A percentile compares a stretch with the other conserved stretches of the same genome.
Conservation (phyloP, 2,113 vertebrate species). For the Hydropotes inermis region DNA sequence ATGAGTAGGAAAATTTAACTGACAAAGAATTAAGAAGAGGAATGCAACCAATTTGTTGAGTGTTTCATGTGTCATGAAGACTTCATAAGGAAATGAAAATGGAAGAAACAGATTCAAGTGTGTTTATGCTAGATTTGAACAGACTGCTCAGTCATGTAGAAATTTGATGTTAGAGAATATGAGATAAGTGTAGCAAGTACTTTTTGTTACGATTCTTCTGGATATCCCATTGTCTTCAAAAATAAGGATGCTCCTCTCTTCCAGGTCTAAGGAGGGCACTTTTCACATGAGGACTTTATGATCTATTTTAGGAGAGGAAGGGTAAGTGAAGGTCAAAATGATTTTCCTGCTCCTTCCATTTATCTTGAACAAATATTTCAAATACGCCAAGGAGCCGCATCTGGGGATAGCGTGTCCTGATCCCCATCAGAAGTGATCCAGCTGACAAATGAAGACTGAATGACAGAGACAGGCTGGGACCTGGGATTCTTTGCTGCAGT, state of each 20-base stretch:
- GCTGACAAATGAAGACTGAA: not conserved
- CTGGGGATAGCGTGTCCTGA: not conserved
- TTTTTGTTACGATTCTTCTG: not conserved
- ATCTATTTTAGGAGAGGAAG: not conserved
- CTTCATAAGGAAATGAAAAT: not conserved
- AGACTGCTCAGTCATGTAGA: not conserved
- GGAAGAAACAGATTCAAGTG: not conserved
- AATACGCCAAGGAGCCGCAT: not conserved
- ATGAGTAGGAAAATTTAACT: not conserved
- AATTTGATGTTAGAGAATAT: not conserved
- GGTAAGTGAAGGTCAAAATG: not conserved
- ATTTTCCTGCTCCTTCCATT: not conserved
- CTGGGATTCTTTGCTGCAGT: not conserved
- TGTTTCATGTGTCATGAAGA: not conserved
- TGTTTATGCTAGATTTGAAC: not conserved
- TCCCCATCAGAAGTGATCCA: not conserved
- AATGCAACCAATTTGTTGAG: not conserved
- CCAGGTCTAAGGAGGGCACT: not conserved
- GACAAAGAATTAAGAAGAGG: not conserved
- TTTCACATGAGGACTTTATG: not conserved
- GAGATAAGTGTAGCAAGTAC: not conserved
- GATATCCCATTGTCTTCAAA: not conserved
- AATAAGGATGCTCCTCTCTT: not conserved
- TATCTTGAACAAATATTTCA: not conserved
- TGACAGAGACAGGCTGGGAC: not conserved